Evolutionary conservation across 2,888 invertebrate genomes (phyloP), one percentile per base, ranked within the genome.

Genomic region (Chorisops tibialis): DNA sequence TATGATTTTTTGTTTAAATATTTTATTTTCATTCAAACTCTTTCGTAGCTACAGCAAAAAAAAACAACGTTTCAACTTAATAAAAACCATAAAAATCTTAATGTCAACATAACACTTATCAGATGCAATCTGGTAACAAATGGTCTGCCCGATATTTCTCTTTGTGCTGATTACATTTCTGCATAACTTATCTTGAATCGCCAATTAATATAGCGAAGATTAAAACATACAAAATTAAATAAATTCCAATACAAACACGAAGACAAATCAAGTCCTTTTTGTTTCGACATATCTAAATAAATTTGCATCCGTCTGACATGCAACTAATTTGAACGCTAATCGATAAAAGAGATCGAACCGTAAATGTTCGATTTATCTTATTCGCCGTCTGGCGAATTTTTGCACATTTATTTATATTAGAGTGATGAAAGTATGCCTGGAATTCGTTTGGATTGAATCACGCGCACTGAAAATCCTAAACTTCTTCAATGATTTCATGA

Each of bases 271-370:
- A 30, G 9, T 30, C 30, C 30, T 30, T 30, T 30, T 30, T 9
- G 30, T 30, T n/a, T 7, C 30, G 41, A 24, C 41, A 51, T 19
- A 43, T 61, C 51, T 61, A 37, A 61, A 61, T 61, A 61, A 61
- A 61, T 61, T 61, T 61, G 45, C 61, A 61, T 61, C 39, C 16
- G 30, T 18, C 22, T 43, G 61, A 51, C 61, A 47, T 61, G 41
- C 43, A 61, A 61, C 61, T 61, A 61, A 61, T 61, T 61, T 61
- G 61, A 51, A 61, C 45, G 51, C 61, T 61, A 61, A 61, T 61
- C 61, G 61, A 51, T 61, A 52, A 61, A 51, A 16, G 18, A 61
- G 51, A 52, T 50, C 22, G 41, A 39, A 22, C 22, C 11, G 22
- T 47, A 11, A 6, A 11, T 47, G 19, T 47, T 12, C 47, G 22